Conservation (phyloP, 2,888 invertebrate genomes). For the Euzetes globulus region DNA sequence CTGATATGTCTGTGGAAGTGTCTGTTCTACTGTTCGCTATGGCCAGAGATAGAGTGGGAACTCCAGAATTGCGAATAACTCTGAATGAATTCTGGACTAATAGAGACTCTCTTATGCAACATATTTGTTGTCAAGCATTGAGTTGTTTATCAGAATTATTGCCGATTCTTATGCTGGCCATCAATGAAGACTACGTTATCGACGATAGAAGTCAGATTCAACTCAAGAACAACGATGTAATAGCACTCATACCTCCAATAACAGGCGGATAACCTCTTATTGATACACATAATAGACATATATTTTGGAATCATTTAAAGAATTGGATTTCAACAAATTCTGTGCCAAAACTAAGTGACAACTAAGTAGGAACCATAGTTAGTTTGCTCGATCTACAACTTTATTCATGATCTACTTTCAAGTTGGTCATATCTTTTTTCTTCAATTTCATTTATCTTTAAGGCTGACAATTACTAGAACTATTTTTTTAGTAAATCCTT, state of each 20-base stretch:
- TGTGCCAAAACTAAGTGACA: too few species aligned
- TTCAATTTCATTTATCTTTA: too few species aligned
- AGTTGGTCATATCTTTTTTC: too few species aligned
- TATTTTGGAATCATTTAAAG: neutral
- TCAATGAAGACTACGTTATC: slow-evolving; percentile 27
- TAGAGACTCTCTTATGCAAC: neutral
- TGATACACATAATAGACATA: neutral
- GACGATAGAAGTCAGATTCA: neutral
- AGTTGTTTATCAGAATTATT: neutral
- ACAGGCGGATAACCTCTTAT: slow-evolving; percentile 27
- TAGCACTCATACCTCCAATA: slow-evolving; percentile 34
- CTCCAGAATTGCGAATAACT: neutral
- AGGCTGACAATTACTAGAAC: too few species aligned
- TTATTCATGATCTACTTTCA: too few species aligned
- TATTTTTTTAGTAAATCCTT: too few species aligned
- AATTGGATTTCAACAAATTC: too few species aligned
- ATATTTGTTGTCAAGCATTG: slow-evolving; percentile 9
- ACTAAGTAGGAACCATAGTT: too few species aligned
- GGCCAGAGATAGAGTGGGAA: slow-evolving; percentile 17
- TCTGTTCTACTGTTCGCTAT: slow-evolving; percentile 26
- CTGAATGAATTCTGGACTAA: slow-evolving; percentile 4
- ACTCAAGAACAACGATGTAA: neutral
- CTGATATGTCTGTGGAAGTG: slow-evolving; percentile 20
- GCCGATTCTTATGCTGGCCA: slow-evolving; percentile 23
- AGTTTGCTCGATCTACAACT: too few species aligned